A percentile compares a stretch with the other conserved stretches of the same genome.
phyloP scores from a whole-genome alignment of 2,113 vertebrate genomes.

The Notothenia rossii region DNA sequence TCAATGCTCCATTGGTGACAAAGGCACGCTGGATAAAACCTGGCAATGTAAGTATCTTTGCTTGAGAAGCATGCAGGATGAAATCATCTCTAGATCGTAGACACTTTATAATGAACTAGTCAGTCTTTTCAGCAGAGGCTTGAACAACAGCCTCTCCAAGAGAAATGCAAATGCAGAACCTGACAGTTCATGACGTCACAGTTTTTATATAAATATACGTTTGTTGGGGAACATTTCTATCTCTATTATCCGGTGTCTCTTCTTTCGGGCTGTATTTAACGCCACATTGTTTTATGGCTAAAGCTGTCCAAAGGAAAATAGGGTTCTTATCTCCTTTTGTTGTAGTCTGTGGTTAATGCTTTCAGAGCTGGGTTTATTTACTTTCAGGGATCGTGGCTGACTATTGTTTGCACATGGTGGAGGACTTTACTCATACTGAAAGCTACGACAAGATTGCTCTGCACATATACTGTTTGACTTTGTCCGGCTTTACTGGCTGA shows the following conservation, averaged over 20 bases:
- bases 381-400: slow-evolving; percentile 76
- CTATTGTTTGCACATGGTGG: slow-evolving; percentile 81
- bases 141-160: neutral
- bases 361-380: slow-evolving; percentile 61
- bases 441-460: slow-evolving; percentile 62
- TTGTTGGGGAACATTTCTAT: neutral
- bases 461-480: slow-evolving; percentile 65
- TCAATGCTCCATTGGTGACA: slow-evolving; percentile 44
- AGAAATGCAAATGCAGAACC: neutral
- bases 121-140: neutral
- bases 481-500: slow-evolving; percentile 32
- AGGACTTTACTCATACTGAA: slow-evolving; percentile 77
- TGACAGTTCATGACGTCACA: neutral
- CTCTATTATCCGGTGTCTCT: neutral
- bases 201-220: neutral
- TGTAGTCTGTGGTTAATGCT: slow-evolving; percentile 48
- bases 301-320: neutral
- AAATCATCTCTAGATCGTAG: neutral
- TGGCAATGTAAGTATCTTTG: slow-evolving; percentile 70
- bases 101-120: slow-evolving; percentile 1
- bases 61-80: slow-evolving; percentile 17
- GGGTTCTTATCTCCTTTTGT: slow-evolving; percentile 6
- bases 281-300: neutral
- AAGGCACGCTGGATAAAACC: slow-evolving; percentile 64
- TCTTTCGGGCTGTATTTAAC: neutral